Evolutionary conservation across 2,888 invertebrate species (phyloP).

Genomic region (Hesperia comma): DNA sequence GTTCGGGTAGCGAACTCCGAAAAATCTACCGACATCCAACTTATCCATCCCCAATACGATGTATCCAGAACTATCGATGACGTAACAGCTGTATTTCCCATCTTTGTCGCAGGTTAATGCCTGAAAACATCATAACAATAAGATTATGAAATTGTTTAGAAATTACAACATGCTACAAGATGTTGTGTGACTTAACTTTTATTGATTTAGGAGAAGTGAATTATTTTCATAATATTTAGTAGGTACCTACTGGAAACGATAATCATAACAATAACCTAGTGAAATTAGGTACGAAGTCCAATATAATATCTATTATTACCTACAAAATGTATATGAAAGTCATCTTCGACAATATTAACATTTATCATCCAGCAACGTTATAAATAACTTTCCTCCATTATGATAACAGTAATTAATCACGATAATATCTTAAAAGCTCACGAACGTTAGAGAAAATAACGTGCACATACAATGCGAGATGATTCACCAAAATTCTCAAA

Average conservation of each 20-base stretch:
- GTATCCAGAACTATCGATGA: conserved; percentile 97
- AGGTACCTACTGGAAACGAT: no score
- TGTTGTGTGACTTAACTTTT: no score
- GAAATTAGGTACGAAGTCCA: no score
- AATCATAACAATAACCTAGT: no score
- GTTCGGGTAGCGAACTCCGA: conserved; percentile 91
- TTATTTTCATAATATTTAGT: no score
- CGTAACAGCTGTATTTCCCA: conserved; percentile 88
- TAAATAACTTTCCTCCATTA: background rate
- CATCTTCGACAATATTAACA: background rate
- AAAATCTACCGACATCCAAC: conserved; percentile 91
- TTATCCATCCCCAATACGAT: conserved; percentile 88
- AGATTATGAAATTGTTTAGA: no score
- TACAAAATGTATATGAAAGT: no score
- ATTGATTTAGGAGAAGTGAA: no score
- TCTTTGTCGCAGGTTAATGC: conserved; percentile 78
- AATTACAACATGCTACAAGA: no score
- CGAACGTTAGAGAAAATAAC: background rate
- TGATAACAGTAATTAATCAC: background rate
- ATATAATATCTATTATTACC: no score
- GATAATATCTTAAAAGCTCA: background rate
- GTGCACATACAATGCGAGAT: conserved; percentile 16
- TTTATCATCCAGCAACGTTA: background rate
- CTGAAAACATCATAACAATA: conserved; percentile 47
- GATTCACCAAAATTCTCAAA: conserved; percentile 14